These are phyloP conservation scores for Tiliacea aurago DNA, from an alignment of 2,888 invertebrate genomes.

Conservation along the genomic window DNA sequence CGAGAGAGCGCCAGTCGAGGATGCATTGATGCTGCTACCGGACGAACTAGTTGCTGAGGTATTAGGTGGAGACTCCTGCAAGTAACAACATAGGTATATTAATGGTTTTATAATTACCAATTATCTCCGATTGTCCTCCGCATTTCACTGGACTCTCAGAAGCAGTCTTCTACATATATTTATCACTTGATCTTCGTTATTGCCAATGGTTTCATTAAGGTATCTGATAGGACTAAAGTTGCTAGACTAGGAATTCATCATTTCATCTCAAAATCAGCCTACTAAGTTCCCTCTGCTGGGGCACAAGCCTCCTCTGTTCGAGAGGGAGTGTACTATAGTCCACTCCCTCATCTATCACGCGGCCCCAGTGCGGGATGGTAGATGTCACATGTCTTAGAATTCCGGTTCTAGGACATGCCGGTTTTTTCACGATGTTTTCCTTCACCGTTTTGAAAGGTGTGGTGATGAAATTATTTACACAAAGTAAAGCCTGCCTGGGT, in stretches of 20 bases:
- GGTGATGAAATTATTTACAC: no score
- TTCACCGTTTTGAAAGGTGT: no score
- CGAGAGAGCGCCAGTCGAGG: slow-evolving; percentile 96
- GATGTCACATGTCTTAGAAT: no score
- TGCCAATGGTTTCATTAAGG: not conserved
- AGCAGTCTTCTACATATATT: not conserved
- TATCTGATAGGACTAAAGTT: not conserved
- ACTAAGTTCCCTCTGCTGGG: no score
- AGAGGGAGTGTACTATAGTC: no score
- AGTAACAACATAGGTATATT: not conserved
- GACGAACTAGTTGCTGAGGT: slow-evolving; percentile 95
- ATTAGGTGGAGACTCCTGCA: slow-evolving; percentile 94
- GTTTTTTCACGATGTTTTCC: no score
- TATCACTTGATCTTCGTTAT: not conserved
- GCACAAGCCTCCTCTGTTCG: no score
- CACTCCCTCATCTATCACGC: no score
- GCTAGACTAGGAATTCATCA: not conserved
- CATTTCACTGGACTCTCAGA: not conserved
- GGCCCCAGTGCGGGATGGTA: no score
- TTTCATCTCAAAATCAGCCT: not conserved
- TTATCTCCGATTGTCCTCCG: not conserved
- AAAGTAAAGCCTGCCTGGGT: no score
- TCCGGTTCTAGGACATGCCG: no score
- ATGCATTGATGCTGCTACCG: slow-evolving; percentile 96
- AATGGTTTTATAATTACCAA: not conserved